phyloP scores from a whole-genome alignment of 2,113 vertebrate genomes.

The Rhinolophus sinicus region DNA sequence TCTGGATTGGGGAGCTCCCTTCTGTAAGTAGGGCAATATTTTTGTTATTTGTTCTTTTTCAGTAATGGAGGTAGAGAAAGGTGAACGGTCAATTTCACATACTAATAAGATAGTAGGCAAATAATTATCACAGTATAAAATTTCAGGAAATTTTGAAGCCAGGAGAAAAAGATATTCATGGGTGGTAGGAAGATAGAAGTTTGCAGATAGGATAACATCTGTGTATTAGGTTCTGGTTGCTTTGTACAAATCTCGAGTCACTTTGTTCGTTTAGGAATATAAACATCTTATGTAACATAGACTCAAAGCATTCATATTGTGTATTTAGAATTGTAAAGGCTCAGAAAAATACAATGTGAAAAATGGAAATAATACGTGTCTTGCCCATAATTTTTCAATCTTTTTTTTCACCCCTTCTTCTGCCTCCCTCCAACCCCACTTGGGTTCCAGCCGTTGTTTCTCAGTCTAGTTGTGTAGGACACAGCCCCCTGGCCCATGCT shows the following conservation, averaged over 20 bases:
- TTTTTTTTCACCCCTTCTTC: background rate
- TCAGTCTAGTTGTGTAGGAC: too few species aligned
- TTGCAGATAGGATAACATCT: background rate
- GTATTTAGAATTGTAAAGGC: slow-evolving; percentile 15
- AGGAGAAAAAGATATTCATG: background rate
- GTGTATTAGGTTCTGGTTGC: background rate
- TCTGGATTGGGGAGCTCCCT: slow-evolving; percentile 53
- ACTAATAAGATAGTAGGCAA: background rate
- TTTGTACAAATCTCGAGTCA: background rate
- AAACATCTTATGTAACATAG: background rate
- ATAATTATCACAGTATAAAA: background rate
- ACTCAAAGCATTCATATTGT: background rate
- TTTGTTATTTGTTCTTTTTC: slow-evolving; percentile 16
- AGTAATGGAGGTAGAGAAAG: background rate
- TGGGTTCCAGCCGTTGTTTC: too few species aligned
- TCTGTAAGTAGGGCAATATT: background rate
- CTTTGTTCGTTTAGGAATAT: background rate
- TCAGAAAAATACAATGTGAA: background rate
- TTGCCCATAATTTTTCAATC: background rate
- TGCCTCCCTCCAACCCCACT: too few species aligned
- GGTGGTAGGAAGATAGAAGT: background rate
- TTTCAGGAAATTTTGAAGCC: background rate
- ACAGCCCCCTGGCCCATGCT: too few species aligned
- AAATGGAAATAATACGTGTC: background rate
- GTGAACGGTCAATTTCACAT: background rate